Evolutionary conservation across 1,140 invertebrate genomes (phyloP).

Genomic region (Sarcophaga bullata): DNA sequence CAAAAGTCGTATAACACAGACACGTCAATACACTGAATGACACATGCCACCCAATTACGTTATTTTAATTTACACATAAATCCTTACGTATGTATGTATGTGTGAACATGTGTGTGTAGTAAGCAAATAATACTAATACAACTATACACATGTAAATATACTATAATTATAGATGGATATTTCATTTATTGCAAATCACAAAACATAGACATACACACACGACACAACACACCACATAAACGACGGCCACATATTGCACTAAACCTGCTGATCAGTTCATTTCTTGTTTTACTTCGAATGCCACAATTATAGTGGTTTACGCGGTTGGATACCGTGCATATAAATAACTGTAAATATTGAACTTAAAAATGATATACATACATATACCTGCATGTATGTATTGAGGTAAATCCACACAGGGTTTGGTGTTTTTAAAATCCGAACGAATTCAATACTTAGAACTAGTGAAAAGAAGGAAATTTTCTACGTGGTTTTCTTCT

Average conservation of each 20-base stretch:
- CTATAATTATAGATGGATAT: not conserved
- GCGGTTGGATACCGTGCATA: conserved; percentile 33
- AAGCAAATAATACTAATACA: conserved; percentile 8
- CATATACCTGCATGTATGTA: too few relatives aligned
- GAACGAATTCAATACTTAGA: too few relatives aligned
- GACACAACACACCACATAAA: not conserved
- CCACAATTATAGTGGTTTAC: conserved; percentile 36
- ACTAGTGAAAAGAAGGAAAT: too few relatives aligned
- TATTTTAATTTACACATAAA: not conserved
- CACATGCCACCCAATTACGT: conserved; percentile 33
- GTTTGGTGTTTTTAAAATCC: too few relatives aligned
- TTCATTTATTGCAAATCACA: not conserved
- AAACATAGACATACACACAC: not conserved
- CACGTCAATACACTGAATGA: conserved; percentile 23
- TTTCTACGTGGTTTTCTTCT: too few relatives aligned
- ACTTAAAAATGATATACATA: not conserved
- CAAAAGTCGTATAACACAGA: not conserved
- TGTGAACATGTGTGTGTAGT: not conserved
- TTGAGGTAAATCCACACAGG: too few relatives aligned
- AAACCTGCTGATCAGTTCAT: conserved; percentile 24
- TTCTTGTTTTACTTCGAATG: conserved; percentile 11
- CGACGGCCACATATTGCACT: not conserved
- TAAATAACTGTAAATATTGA: conserved; percentile 19
- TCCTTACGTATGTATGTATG: not conserved
- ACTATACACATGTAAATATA: not conserved